Evolutionary conservation across 1,140 invertebrate genomes (phyloP), one percentile per base, ranked within the genome.

Genomic region (Thereuonema tuberculata): DNA sequence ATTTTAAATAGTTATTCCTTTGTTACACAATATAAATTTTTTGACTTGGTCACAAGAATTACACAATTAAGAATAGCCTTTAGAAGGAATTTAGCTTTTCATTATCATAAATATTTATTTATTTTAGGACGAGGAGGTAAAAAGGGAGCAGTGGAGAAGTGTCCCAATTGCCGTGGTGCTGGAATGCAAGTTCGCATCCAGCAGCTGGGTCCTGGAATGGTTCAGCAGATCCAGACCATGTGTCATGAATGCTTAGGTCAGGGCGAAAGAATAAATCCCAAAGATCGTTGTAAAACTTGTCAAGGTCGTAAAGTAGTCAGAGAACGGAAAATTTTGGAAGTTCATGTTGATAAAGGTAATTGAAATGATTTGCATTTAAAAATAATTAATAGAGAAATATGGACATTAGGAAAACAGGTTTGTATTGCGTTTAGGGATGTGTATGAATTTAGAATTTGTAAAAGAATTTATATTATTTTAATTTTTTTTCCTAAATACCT

Each of bases 281-380:
- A 94, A 69, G 89, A 97, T 73, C 81, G 89, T 56, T 98, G 95
- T 77, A 96, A 95, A 76, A 80, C 81, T 57, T 99, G 95, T 70
- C 79, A 84, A 67, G 96, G 94, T 15, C 84, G 85, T 61, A 98
- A 97, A 74, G 89, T 90, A 9, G 80, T 92, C 1, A 80, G 88
- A 64, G 92, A 95, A 66, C 83, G 93, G 48, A 98, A 98, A 75
- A 90, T 98, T 61, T 75, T 99, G 1, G 95, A 99, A 76, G 95
- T 99, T 24, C 89, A 98, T 71, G 87, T 99, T 54, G 94, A 99
- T 68, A 96, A 96, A 74, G 94, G 93, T 64, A 63, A 55, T 15
- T 27, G 37, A 12, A n/a, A 43, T 12, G n/a, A n/a, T n/a, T n/a
- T n/a, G n/a, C n/a, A n/a, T n/a, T n/a, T n/a, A n/a, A n/a, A n/a